Conservation (phyloP, 2,113 vertebrate species). For the Brachypteracias leptosomus region DNA sequence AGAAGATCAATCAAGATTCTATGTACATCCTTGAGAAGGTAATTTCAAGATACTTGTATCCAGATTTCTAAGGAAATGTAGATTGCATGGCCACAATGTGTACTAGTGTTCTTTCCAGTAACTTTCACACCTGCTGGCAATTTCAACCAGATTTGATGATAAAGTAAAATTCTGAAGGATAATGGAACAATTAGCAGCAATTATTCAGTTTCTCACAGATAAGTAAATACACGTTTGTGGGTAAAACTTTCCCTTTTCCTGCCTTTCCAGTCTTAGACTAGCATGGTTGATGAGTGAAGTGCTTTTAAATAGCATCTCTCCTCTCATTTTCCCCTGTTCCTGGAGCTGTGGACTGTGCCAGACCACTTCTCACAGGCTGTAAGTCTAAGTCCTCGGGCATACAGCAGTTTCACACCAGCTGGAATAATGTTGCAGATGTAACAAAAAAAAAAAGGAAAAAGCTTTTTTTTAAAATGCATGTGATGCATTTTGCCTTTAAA, state of each 20-base stretch:
- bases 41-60: neutral
- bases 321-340: neutral
- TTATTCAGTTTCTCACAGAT: neutral
- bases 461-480: fast-evolving
- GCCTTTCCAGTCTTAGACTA: neutral
- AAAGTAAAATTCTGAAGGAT: neutral
- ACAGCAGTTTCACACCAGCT: neutral
- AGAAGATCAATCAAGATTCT: neutral
- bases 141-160: neutral
- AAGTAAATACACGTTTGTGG: neutral
- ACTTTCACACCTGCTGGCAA: neutral
- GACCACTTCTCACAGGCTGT: neutral
- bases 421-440: neutral
- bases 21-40: neutral
- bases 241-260: neutral
- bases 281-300: neutral
- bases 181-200: neutral
- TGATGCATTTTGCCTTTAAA: neutral
- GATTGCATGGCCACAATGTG: neutral
- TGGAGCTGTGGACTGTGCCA: neutral
- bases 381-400: neutral
- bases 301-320: neutral
- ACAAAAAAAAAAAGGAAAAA: neutral
- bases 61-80: neutral
- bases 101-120: neutral